Base-by-base conservation (phyloP, 1,140 invertebrate species). In the Diploscapter pachys region DNA sequence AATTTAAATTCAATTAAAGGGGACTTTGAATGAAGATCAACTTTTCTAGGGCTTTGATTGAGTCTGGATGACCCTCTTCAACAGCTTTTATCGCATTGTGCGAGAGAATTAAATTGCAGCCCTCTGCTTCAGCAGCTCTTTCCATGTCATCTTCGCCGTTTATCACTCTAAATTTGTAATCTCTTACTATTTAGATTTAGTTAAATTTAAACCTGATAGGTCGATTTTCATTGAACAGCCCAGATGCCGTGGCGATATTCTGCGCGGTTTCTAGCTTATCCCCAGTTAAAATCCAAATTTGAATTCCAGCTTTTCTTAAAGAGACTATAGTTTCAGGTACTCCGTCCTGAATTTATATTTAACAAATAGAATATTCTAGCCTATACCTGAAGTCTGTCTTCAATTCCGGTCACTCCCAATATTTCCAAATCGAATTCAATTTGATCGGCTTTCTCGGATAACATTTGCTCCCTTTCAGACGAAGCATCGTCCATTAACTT, bases 211-310 rank as follows among this genome's bases (percentile, higher is more conserved):
- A 31, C 31, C 31, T 31, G 57, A 62, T 50, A 54, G 13, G 11
- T n/a, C 49, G 64, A n/a, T 63, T 48, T 54, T 61, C 67, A 52
- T 13, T 56, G 72, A 80, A 72, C 55, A 76, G 79, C 4, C 71
- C 69, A 65, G 62, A 80, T 13, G 79, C 74, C 5, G 69, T 70
- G 1, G 75, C 79, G 59, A 80, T 78, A 63, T 81, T 81, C 65
- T 87, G 96, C 66, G 96, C 96, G 53, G 96, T 99, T 88, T 98
- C 96, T 88, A 97, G 94, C 87, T 98, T 99, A 87, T 99, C 96
- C 13, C 96, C 96, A 5, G 96, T 99, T 73, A 99, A 88, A 49
- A 98, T 92, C 96, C 96, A 98, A 64, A 98, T 91, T 85, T 92
- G 91, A 76, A 96, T 96, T 82, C 93, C 92, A 53, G 94, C 94